Evolutionary conservation across 2,888 invertebrate genomes (phyloP).

Genomic region (Magallana nippona): DNA sequence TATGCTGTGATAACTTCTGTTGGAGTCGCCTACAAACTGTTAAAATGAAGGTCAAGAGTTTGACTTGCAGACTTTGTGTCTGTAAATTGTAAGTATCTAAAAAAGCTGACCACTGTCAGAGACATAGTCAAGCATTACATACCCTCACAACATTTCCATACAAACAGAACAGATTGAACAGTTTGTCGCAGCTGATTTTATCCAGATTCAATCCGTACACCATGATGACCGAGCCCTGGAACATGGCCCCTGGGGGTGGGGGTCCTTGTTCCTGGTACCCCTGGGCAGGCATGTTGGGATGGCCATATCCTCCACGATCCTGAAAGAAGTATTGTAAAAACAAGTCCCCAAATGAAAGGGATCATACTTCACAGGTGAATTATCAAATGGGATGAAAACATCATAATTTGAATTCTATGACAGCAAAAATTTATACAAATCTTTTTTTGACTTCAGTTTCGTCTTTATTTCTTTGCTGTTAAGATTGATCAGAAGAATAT

Average conservation of each 20-base stretch:
- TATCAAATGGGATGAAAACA: neutral
- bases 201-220: slow-evolving; percentile 97
- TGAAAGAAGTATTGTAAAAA: slow-evolving; percentile 15
- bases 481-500: too few relatives aligned
- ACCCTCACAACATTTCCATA: slow-evolving; percentile 99
- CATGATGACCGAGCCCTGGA: slow-evolving; percentile 92
- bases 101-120: neutral
- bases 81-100: too few relatives aligned
- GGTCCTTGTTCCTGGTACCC: slow-evolving; percentile 38
- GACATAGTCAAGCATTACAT: slow-evolving; percentile 71
- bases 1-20: too few relatives aligned
- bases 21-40: too few relatives aligned
- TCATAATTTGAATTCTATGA: neutral
- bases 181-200: slow-evolving; percentile 95
- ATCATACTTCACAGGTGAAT: neutral
- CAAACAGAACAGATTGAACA: slow-evolving; percentile 98
- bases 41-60: too few relatives aligned
- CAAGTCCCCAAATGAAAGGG: neutral
- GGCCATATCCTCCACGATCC: slow-evolving; percentile 50
- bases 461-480: neutral
- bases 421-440: too few relatives aligned
- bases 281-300: slow-evolving; percentile 46
- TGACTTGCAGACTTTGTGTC: too few relatives aligned
- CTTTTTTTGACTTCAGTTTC: neutral
- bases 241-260: slow-evolving; percentile 49